Evolutionary conservation across 2,888 invertebrate species (phyloP).

Genomic region (Calliphora vomitoria): DNA sequence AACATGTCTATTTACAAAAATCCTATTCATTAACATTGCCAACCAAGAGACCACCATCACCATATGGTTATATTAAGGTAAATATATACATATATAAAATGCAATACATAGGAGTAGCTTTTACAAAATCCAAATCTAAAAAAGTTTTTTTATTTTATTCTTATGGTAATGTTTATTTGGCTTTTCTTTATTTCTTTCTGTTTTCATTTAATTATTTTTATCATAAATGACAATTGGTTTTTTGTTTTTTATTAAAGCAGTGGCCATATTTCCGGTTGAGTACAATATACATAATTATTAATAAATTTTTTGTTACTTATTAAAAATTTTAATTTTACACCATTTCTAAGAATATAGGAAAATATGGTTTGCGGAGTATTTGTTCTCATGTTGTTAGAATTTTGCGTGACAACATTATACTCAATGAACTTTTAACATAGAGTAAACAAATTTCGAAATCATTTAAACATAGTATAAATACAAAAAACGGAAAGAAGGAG

Average conservation of each 20-base stretch:
- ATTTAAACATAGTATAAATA: too few species aligned
- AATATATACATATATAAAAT: slow-evolving; percentile 54
- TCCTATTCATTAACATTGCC: slow-evolving; percentile 84
- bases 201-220: slow-evolving; percentile 30
- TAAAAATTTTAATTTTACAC: slow-evolving; percentile 2
- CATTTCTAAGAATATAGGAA: slow-evolving; percentile 28
- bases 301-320: slow-evolving; percentile 12
- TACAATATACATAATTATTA: slow-evolving; percentile 27
- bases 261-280: slow-evolving; percentile 64
- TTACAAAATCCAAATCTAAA: not conserved
- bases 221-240: slow-evolving; percentile 44
- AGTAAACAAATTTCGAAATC: not conserved
- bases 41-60: slow-evolving; percentile 81
- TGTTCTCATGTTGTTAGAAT: too few species aligned
- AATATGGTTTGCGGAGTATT: not conserved
- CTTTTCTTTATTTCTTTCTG: not conserved
- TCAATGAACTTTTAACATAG: not conserved
- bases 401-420: not conserved
- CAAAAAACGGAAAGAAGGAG: too few species aligned
- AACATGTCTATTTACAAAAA: slow-evolving; percentile 84
- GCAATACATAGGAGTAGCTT: not conserved
- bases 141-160: slow-evolving; percentile 1
- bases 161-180: not conserved
- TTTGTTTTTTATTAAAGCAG: slow-evolving; percentile 38
- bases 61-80: slow-evolving; percentile 82